These are phyloP conservation scores for Craniophora ligustri DNA, from an alignment of 2,888 invertebrate species.

Conservation along the genomic window DNA sequence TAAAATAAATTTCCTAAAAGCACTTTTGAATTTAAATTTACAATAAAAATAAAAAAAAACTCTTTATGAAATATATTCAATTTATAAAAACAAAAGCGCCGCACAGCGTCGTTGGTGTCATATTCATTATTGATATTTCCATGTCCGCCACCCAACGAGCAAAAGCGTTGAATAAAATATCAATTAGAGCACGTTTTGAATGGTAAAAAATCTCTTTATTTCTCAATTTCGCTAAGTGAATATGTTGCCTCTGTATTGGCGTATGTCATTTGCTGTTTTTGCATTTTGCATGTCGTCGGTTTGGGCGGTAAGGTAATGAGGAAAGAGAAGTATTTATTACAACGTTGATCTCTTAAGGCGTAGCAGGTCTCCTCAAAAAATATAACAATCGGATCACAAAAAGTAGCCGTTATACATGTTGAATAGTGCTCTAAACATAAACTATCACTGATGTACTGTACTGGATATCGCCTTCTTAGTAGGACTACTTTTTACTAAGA, in stretches of 20 bases:
- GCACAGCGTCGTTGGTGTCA: conserved; percentile 72
- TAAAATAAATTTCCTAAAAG: conserved; percentile 28
- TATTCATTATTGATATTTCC: conserved; percentile 78
- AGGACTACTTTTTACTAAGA: conserved; percentile 42
- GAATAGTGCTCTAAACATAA: conserved; percentile 37
- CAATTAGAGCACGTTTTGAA: conserved; percentile 83
- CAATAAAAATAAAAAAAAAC: conserved; percentile 42
- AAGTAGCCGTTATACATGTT: conserved; percentile 30
- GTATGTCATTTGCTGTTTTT: conserved; percentile 86
- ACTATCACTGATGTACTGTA: conserved; percentile 46
- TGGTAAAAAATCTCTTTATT: conserved; percentile 79
- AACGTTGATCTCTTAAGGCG: conserved; percentile 65
- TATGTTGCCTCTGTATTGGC: conserved; percentile 74
- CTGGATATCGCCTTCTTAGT: conserved; percentile 42
- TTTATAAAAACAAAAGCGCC: conserved; percentile 70
- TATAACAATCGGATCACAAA: conserved; percentile 22
- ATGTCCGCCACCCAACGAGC: conserved; percentile 83
- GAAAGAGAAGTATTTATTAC: conserved; percentile 82
- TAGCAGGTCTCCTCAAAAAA: conserved; percentile 31
- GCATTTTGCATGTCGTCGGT: conserved; percentile 71
- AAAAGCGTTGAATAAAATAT: conserved; percentile 85
- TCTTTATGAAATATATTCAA: conserved; percentile 61
- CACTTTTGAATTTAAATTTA: conserved; percentile 34
- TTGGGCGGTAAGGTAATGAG: conserved; percentile 87
- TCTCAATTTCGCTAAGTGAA: conserved; percentile 86